phyloP scores from a whole-genome alignment of 2,888 invertebrate genomes.

The Drosophila mimetica region DNA sequence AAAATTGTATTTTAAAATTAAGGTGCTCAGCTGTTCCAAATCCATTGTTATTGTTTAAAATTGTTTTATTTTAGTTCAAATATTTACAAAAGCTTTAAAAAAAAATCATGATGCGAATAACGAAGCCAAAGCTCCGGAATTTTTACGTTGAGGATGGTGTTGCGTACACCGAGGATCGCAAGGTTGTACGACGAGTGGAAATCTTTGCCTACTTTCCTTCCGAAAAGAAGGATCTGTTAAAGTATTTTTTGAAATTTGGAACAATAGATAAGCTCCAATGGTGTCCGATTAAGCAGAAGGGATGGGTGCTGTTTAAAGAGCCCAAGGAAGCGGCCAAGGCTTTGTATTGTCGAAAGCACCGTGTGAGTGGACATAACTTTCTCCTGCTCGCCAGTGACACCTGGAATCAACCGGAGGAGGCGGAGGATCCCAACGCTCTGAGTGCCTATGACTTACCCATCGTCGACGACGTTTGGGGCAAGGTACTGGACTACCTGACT shows the following conservation, averaged over 20 bases:
- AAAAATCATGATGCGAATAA: not conserved
- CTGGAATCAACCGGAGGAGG: not conserved
- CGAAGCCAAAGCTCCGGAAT: not conserved
- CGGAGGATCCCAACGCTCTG: not conserved
- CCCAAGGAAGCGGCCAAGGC: not conserved
- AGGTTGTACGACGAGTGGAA: not conserved
- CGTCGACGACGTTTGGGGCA: not conserved
- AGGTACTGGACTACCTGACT: not conserved
- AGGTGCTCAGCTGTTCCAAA: too few species aligned
- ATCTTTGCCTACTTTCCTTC: not conserved
- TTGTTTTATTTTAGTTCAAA: too few species aligned
- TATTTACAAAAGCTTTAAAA: not conserved
- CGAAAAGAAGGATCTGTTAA: not conserved
- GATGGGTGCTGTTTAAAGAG: constrained; percentile 2
- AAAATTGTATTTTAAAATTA: not conserved
- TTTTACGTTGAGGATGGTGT: not conserved
- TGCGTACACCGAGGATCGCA: not conserved
- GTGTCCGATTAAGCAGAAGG: not conserved
- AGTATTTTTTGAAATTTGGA: not conserved
- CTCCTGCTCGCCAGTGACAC: not conserved
- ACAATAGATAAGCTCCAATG: not conserved
- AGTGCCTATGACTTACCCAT: not conserved
- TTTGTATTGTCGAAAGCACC: not conserved
- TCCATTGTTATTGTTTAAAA: too few species aligned
- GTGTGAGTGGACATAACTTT: not conserved